Percentiles rank a stretch among this genome's conserved stretches.
These are phyloP conservation scores for Chiloscyllium punctatum DNA, from an alignment of 2,797 vertebrate genomes.

Conservation along the genomic window DNA sequence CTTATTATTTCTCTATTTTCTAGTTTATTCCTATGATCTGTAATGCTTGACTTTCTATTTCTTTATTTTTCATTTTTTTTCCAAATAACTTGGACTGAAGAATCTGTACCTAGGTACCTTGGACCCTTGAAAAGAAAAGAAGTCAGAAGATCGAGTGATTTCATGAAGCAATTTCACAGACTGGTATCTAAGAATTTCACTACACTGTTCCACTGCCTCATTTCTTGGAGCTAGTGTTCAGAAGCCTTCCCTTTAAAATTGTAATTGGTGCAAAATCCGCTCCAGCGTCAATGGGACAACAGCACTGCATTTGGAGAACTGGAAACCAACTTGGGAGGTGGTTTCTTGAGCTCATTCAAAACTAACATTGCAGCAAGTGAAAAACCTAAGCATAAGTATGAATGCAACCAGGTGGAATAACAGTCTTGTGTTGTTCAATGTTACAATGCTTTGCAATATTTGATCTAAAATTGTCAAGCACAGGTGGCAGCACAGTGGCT, in stretches of 20 bases:
- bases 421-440: background rate
- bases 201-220: background rate
- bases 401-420: background rate
- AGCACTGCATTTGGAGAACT: background rate
- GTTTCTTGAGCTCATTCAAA: background rate
- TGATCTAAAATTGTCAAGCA: background rate
- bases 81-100: no score
- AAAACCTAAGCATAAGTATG: background rate
- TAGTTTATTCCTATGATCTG: no score
- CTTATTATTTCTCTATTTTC: no score
- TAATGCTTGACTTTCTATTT: no score
- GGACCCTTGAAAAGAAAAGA: no score
- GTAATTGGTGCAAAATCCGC: background rate
- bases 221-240: background rate
- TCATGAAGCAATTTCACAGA: background rate
- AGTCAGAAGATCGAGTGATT: background rate
- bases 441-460: background rate
- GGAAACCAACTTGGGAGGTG: background rate
- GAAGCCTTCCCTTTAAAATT: background rate
- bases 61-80: no score
- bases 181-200: background rate
- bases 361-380: background rate
- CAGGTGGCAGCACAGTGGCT: background rate
- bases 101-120: no score
- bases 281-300: background rate